Evolutionary conservation across 2,113 vertebrate genomes (phyloP), one percentile per base, ranked within the genome.

Genomic region (Macquaria ambigua): DNA sequence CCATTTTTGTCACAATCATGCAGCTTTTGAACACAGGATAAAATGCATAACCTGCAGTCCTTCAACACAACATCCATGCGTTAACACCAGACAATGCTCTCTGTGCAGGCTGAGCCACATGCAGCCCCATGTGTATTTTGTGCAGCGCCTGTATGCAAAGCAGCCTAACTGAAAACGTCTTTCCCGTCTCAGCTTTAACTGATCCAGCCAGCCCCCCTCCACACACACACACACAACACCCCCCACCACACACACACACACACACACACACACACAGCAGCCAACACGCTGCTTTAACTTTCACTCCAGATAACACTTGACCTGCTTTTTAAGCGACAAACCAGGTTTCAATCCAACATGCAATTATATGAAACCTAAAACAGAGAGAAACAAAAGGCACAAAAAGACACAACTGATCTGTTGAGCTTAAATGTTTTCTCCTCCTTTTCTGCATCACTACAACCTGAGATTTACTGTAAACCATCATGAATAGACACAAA

Each of bases 91-190:
- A 58, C 21, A 23, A 1, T 1, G 18, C 55, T 6, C 48, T 58
- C 46, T 34, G 59, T 50, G 20, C 53, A 53, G 25, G 20, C 64
- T 50, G n/a, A 84, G 73, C 74, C 56, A 79, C 74, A 73, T 63
- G 56, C 77, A 16, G 70, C 74, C 67, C 41, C 83, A 4, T 23
- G 66, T 70, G 85, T 50, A 59, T 12, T 37, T 2, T 52, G 8
- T 70, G 52, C 50, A 73, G 79, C 56, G 64, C 61, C 83, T 90
- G 78, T 89, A 93, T 94, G 93, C 90, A 93, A 94, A 94, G 50
- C 83, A 89, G 88, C 80, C 28, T 46, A 93, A 93, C 90, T 83
- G 93, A 88, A 87, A 90, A 76, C 4, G 3, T 69, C 70, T 70
- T 64, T 69, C 48, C 52, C 70, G 28, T 75, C 37, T 56, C 63